Evolutionary conservation across 2,113 vertebrate genomes (phyloP), one percentile per base, ranked within the genome.

Genomic region (Phycodurus eques): DNA sequence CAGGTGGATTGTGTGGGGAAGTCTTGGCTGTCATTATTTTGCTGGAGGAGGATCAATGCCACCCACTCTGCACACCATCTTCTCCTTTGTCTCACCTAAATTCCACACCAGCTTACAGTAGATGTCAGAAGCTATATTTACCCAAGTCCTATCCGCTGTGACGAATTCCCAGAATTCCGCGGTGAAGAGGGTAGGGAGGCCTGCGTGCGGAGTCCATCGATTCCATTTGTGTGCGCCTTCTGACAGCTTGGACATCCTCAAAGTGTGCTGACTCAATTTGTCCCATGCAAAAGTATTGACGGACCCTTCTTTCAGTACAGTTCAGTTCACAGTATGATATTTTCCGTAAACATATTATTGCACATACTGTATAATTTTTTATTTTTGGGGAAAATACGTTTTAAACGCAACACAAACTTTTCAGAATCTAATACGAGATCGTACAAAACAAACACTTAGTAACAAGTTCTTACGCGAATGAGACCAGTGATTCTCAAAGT

Each of bases 131-230:
- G 49, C 42, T 59, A 53, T 49, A 61, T 83, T 83, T 68, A 82
- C 75, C 76, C 75, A 3, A 54, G 62, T 66, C 43, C 59, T 56
- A 68, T 77, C 85, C 80, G 76, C 65, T 65, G 61, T 27, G 42
- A 77, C 68, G 65, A 76, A 88, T 88, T 87, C 78, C 76, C 75
- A 64, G 70, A 75, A 86, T 90, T 81, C 81, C 80, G 71, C 51
- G 33, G 71, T 61, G 51, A 81, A 88, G 84, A 75, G 79, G 75
- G 77, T 82, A 75, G 8, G 54, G 75, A 71, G 54, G 60, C 79
- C 77, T 81, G 72, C 72, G 27, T 72, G 81, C 82, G 83, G 90
- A 83, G 83, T 91, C 83, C 82, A 84, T 89, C 87, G 85, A 75
- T 82, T 79, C 87, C 75, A 82, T 77, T 83, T 67, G 82, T 90